Evolutionary conservation across 2,113 vertebrate species (phyloP).

Genomic region (Etheostoma cragini): DNA sequence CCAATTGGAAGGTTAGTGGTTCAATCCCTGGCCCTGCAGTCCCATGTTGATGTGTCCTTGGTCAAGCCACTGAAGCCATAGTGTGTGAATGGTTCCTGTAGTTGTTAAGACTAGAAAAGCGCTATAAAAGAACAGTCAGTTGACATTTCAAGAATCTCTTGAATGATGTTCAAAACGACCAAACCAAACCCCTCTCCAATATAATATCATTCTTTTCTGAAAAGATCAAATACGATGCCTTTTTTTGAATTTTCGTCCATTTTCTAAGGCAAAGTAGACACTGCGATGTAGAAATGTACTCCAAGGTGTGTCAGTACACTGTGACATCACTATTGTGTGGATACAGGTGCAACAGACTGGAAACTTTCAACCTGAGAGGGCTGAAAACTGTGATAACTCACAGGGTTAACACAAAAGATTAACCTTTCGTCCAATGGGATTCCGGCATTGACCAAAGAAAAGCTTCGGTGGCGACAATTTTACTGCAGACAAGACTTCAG

Average conservation of each 20-base stretch:
- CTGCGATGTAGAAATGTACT: neutral
- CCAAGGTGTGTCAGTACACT: neutral
- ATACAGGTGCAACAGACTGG: neutral
- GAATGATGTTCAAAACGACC: neutral
- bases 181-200: neutral
- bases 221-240: neutral
- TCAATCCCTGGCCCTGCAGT: no score
- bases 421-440: neutral
- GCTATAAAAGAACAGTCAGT: no score
- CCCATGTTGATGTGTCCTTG: no score
- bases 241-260: neutral
- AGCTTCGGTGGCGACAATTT: neutral
- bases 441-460: neutral
- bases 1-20: no score
- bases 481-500: neutral
- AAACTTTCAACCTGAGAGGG: neutral
- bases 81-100: no score
- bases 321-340: neutral
- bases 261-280: neutral
- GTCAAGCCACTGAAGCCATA: no score
- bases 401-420: neutral
- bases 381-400: no score
- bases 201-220: neutral
- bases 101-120: no score
- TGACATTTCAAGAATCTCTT: neutral